Evolutionary conservation across 2,113 vertebrate species (phyloP).

Genomic region (Bufo bufo): DNA sequence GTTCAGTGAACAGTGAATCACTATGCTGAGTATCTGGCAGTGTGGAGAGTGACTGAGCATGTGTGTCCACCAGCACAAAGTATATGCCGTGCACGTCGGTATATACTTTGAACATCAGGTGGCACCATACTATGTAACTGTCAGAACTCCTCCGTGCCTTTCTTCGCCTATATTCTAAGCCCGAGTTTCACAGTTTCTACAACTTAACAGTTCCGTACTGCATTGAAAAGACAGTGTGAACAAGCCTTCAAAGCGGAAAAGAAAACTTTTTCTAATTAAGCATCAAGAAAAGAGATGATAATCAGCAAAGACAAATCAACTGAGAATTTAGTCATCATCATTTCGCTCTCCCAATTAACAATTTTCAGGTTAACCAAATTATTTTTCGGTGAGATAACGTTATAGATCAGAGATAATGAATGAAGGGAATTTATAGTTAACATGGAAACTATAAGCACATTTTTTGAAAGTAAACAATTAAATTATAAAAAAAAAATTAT

Average conservation of each 20-base stretch:
- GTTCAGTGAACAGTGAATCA: no score
- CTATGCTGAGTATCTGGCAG: no score
- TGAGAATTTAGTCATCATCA: constrained; percentile 17
- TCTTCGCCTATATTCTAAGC: no score
- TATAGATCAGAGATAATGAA: constrained; percentile 33
- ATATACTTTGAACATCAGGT: no score
- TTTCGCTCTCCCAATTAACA: constrained; percentile 20
- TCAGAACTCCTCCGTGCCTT: no score
- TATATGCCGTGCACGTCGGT: no score
- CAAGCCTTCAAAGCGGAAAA: neutral
- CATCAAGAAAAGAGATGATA: constrained; percentile 6
- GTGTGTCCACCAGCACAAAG: no score
- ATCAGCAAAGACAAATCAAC: constrained; percentile 24
- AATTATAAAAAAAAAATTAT: neutral
- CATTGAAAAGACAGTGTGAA: neutral
- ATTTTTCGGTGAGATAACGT: neutral
- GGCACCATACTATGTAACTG: no score
- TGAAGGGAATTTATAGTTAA: neutral
- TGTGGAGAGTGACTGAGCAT: no score
- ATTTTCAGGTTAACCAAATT: constrained; percentile 21
- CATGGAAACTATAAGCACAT: neutral
- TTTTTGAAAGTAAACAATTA: constrained; percentile 7
- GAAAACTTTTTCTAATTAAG: constrained; percentile 35
- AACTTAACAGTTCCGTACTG: neutral
- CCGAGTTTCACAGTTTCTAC: neutral